Evolutionary conservation across 2,888 invertebrate species (phyloP), one percentile per base, ranked within the genome.

Genomic region (Charanyca ferruginea): DNA sequence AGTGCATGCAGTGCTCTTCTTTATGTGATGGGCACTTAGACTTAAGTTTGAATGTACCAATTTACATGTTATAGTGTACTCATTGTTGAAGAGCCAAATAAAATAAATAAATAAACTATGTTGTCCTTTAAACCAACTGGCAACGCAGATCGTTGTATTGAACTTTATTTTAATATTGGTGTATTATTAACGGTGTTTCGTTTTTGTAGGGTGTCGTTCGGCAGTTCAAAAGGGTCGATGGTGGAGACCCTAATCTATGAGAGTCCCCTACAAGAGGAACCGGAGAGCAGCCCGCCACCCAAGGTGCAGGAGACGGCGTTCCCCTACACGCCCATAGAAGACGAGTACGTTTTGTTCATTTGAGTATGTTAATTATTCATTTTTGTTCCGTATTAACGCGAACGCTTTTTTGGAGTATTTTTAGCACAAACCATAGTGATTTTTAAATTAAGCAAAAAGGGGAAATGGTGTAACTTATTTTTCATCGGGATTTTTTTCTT

Each of bases 221-320:
- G 98, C 81, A 98, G 98, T 91, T 98, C 98, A 82, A 98, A 98
- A 93, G 98, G 98, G 80, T 98, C 98, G 58, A 98, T 98, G 98
- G 98, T 98, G 77, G 98, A 98, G 96, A 98, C 98, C 53, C 96
- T 98, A 81, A 98, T 98, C 83, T 98, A 98, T 95, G 98, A 98
- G 95, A 98, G 97, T 85, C 97, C 97, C 38, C 96, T 98, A 58
- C 98, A 98, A 86, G 98, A 98, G 92, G 98, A 98, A 88, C 97
- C 97, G 11, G 97, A 97, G 91, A 96, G 96, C 87, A 97, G 97
- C 95, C 97, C 96, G 25, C 96, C 96, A 42, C 95, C 96, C 3
- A 95, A 87, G 70, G 80, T 89, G 35, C 92, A 93, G 75, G 93
- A 95, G 86, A 94, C 95, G 9, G 87, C 94, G 68, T 95, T 95